phyloP scores from a whole-genome alignment of 1,140 invertebrate species.

The Homarus americanus region DNA sequence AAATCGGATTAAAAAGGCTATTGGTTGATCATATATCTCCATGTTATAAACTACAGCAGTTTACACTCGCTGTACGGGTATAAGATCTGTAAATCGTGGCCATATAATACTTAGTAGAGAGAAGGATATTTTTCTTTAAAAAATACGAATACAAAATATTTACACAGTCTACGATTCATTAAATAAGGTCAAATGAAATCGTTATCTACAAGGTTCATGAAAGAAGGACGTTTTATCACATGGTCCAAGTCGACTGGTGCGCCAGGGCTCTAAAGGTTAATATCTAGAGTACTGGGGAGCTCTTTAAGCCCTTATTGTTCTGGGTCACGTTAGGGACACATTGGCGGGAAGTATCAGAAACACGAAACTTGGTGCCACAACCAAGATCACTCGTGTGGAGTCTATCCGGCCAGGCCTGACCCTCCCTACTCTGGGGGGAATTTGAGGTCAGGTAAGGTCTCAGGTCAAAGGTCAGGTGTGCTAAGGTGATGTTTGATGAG shows the following conservation, averaged over 20 bases:
- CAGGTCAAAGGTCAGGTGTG: background rate
- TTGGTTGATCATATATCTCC: background rate
- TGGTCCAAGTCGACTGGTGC: background rate
- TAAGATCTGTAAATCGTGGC: background rate
- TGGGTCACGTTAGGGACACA: background rate
- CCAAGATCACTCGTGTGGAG: background rate
- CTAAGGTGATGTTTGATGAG: background rate
- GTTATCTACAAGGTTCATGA: background rate
- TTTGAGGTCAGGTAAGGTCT: background rate
- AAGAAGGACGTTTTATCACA: background rate
- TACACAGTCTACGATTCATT: constrained; percentile 14
- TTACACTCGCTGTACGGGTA: background rate
- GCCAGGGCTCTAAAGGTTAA: background rate
- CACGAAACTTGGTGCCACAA: background rate
- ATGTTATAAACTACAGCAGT: background rate
- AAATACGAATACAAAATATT: constrained; percentile 8
- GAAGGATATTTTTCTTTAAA: background rate
- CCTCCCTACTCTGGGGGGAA: background rate
- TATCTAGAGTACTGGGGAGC: background rate
- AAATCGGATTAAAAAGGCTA: background rate
- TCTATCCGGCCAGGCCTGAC: background rate
- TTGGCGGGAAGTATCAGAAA: background rate
- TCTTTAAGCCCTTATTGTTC: background rate
- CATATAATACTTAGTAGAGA: background rate
- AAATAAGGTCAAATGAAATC: constrained; percentile 16